Evolutionary conservation across 1,140 invertebrate genomes (phyloP).

Genomic region (Asobara japonica): DNA sequence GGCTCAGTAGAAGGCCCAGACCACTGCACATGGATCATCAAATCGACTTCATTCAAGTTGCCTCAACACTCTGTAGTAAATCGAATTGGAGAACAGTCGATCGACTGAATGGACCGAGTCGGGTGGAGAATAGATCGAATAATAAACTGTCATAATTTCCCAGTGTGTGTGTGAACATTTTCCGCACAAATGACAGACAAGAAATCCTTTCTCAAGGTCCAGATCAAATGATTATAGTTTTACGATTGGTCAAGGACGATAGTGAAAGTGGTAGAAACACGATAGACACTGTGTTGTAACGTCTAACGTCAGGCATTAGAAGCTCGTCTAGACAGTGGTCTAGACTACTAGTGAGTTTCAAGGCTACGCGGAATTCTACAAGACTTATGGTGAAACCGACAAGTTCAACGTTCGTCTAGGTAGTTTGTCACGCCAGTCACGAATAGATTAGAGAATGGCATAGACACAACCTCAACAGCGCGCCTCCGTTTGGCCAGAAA

Average conservation of each 20-base stretch:
- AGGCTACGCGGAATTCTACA: constrained; percentile 32
- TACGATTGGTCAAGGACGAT: not conserved
- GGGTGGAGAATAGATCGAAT: no score
- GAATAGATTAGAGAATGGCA: constrained; percentile 50
- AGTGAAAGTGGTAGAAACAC: constrained; percentile 16
- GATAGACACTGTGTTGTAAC: not conserved
- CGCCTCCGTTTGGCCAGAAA: not conserved
- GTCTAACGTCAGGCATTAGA: not conserved
- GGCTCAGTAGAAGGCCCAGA: no score
- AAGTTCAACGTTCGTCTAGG: constrained; percentile 23
- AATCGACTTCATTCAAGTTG: no score
- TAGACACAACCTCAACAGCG: constrained; percentile 24
- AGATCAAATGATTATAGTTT: not conserved
- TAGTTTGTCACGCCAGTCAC: constrained; percentile 41
- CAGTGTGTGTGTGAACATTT: no score
- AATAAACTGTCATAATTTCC: no score
- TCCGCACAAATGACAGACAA: no score
- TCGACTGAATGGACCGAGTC: no score
- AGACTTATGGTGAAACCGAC: constrained; percentile 6
- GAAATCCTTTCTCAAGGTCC: not conserved
- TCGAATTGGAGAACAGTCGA: no score
- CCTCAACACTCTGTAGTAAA: no score
- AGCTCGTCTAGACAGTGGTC: not conserved
- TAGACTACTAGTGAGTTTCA: constrained; percentile 20
- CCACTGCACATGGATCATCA: no score